Evolutionary conservation across 2,888 invertebrate species (phyloP).

Genomic region (Plebejus melissa): DNA sequence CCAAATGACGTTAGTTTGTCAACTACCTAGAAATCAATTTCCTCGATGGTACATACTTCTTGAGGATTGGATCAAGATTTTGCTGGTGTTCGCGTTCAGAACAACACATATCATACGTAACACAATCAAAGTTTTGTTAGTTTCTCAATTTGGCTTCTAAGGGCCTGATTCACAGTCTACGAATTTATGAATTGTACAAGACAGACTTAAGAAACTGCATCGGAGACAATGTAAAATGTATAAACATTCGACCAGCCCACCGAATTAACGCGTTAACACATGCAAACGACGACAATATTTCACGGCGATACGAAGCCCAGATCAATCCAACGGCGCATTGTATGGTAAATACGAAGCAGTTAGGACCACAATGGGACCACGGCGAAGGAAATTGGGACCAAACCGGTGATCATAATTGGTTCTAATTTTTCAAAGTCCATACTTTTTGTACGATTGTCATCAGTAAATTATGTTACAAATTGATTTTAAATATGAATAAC

Average conservation of each 20-base stretch:
- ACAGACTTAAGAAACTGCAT: neutral
- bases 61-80: too few species aligned
- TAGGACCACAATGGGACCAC: slow-evolving; percentile 41
- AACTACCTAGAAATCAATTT: too few species aligned
- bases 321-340: slow-evolving; percentile 47
- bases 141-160: neutral
- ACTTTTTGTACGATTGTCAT: slow-evolving; percentile 33
- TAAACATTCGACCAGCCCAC: slow-evolving; percentile 37
- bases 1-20: too few species aligned
- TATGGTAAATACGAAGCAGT: slow-evolving; percentile 46
- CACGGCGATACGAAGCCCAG: slow-evolving; percentile 40
- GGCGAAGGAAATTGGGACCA: slow-evolving; percentile 44
- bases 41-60: too few species aligned
- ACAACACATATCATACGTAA: too few species aligned
- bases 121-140: too few species aligned
- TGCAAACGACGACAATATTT: slow-evolving; percentile 42
- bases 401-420: slow-evolving; percentile 40
- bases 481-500: slow-evolving; percentile 21
- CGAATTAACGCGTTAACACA: slow-evolving; percentile 44
- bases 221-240: slow-evolving; percentile 13
- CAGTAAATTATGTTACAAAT: slow-evolving; percentile 23
- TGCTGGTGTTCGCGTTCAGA: too few species aligned
- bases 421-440: slow-evolving; percentile 45
- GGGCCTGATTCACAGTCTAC: neutral
- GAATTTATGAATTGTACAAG: neutral